Conservation (phyloP, 2,113 vertebrate species). For the Charadrius vociferus region DNA sequence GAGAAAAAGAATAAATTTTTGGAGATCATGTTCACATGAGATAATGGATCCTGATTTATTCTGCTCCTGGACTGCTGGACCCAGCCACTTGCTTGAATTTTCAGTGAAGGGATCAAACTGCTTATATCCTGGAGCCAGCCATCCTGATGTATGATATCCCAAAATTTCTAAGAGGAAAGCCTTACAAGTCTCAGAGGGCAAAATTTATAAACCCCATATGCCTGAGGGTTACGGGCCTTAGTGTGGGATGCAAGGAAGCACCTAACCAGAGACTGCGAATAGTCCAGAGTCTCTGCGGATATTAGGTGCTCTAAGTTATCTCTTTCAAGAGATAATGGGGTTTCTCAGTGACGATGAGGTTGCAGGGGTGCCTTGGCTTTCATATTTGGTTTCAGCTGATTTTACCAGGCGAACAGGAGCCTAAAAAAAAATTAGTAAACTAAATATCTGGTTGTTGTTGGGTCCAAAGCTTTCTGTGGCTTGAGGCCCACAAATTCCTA, state of each 20-base stretch:
- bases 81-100: background rate
- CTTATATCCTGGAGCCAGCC: background rate
- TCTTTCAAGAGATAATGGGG: background rate
- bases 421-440: background rate
- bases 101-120: background rate
- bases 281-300: background rate
- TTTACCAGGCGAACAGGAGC: background rate
- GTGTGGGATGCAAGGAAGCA: background rate
- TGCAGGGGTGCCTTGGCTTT: background rate
- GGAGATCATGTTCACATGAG: background rate
- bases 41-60: background rate
- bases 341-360: background rate
- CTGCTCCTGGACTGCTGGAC: background rate
- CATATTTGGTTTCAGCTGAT: background rate
- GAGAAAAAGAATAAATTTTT: background rate
- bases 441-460: background rate
- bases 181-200: background rate
- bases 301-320: background rate
- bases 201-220: background rate
- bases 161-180: background rate
- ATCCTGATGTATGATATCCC: background rate
- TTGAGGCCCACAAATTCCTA: fast-evolving
- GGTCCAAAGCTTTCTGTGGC: background rate
- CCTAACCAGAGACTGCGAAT: background rate
- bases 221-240: background rate